Percentiles rank a stretch among this genome's conserved stretches.
Evolutionary conservation across 2,113 vertebrate species (phyloP).

Genomic region (Macroglossus sobrinus): DNA sequence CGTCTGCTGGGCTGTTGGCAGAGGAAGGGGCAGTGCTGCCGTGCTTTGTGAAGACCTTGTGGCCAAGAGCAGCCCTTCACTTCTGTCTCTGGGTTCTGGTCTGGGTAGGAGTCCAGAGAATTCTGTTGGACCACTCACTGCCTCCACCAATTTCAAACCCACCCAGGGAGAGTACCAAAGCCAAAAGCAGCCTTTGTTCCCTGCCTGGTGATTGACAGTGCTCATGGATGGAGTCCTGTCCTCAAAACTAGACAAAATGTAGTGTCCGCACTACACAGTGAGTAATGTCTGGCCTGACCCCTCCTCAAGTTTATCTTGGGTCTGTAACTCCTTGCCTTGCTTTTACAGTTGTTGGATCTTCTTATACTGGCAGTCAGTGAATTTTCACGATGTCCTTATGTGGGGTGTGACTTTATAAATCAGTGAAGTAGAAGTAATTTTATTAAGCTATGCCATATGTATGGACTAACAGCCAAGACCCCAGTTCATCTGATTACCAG

Average conservation of each 20-base stretch:
- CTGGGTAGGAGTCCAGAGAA: background rate
- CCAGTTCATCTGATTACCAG: background rate
- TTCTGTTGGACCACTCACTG: background rate
- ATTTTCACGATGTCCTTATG: background rate
- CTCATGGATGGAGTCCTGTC: background rate
- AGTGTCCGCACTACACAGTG: fast-evolving
- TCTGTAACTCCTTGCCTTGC: background rate
- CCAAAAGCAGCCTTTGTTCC: background rate
- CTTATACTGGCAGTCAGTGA: background rate
- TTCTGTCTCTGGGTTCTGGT: background rate
- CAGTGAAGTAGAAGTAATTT: background rate
- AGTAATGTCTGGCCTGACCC: background rate
- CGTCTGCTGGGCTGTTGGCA: background rate
- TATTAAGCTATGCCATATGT: background rate
- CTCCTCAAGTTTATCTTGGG: background rate
- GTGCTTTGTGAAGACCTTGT: background rate
- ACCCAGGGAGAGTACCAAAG: background rate
- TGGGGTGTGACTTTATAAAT: background rate
- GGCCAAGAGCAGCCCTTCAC: background rate
- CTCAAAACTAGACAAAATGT: too few species aligned
- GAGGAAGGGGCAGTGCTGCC: background rate
- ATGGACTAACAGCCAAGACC: background rate
- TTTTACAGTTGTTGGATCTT: background rate
- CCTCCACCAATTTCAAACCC: background rate
- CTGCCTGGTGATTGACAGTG: background rate